Base-by-base conservation (phyloP, 2,113 vertebrate species). In the Dasyurus viverrinus region DNA sequence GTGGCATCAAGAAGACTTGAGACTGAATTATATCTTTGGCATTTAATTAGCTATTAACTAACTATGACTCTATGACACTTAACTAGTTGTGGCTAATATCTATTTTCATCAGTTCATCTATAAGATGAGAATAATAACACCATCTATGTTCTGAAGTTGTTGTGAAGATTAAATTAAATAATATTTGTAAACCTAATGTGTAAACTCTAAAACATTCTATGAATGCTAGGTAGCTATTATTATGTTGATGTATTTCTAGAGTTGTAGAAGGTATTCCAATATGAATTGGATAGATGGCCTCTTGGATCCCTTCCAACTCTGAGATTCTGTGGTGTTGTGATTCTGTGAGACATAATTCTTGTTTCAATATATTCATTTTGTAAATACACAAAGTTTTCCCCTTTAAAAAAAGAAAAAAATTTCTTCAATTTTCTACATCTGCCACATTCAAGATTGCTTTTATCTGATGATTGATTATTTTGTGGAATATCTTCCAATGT, bases 381-480 rank as follows among this genome's bases (percentile, higher is more conserved):
- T 89, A 94, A 94, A 93, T 92, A 94, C 10, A 46, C 53, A 94
- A 92, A 91, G 54, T 68, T 97, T 76, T 46, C 54, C 53, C 48
- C 14, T 76, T 91, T 50, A 27, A 93, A 96, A 96, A 93, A 89
- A 10, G 0, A 16, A 76, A n/a, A 36, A 93, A 22, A n/a, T 53
- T 46, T 36, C 93, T 93, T 97, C 91, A 36, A 97, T 98, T 97
- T 97, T 95, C 76, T 96, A 93, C 55, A 96, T 93, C 92, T 98
- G 95, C 97, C 96, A 96, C 93, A 96, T 95, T 93, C 89, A 42
- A 95, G 91, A 97, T 92, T 94, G 95, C 68, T 96, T 98, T 98
- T 97, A 95, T 97, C 96, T 97, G 96, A 95, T 97, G 97, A 98
- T 97, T 97, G 97, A 98, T 97, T 98, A 96, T 96, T 97, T 91